Percentiles rank a stretch among this genome's conserved stretches.
Evolutionary conservation across 2,888 invertebrate genomes (phyloP).

Genomic region (Xanthia togata): DNA sequence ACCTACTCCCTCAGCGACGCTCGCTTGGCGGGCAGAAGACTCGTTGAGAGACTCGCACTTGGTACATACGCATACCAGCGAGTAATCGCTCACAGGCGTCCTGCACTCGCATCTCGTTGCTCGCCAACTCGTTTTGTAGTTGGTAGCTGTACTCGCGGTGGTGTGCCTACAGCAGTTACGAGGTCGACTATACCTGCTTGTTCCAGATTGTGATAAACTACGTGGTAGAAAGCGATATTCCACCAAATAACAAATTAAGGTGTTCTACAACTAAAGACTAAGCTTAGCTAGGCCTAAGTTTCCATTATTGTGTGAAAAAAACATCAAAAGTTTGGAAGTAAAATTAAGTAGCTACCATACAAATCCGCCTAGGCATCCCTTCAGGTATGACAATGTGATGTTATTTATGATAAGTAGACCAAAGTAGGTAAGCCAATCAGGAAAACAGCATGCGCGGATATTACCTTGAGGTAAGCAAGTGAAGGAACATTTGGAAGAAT

Average conservation of each 20-base stretch:
- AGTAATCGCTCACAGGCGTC: background rate
- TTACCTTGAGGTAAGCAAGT: no score
- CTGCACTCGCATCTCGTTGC: background rate
- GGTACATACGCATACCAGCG: background rate
- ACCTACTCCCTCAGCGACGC: background rate
- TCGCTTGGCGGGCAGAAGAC: background rate
- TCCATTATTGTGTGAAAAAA: background rate
- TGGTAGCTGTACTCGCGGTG: background rate
- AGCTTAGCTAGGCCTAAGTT: background rate
- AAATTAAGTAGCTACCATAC: background rate
- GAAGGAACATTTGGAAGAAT: background rate
- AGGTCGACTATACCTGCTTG: background rate
- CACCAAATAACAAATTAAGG: background rate
- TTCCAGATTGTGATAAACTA: background rate
- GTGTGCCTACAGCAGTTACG: background rate
- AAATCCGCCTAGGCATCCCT: background rate
- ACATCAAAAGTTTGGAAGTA: background rate
- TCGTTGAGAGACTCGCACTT: no score
- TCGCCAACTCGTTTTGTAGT: background rate
- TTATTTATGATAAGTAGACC: background rate
- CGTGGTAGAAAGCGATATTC: background rate
- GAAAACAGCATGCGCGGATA: background rate
- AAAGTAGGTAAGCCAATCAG: background rate
- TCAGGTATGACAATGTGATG: background rate
- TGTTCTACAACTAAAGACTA: background rate